Percentiles rank a stretch among this genome's conserved stretches.
Evolutionary conservation across 2,888 invertebrate species (phyloP).

Genomic region (Neuroscelio doddi): DNA sequence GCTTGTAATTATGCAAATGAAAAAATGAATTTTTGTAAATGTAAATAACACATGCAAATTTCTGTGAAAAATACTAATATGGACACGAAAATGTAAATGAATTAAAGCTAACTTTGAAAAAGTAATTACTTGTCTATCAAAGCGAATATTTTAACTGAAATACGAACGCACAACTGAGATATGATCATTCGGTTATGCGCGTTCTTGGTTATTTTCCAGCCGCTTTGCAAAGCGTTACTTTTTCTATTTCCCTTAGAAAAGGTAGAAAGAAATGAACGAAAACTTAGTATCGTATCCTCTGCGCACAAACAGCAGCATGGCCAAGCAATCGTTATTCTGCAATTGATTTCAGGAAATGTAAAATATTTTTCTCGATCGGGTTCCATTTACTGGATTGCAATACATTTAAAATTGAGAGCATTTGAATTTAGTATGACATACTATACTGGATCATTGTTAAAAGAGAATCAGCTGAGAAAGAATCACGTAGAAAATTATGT

Average conservation of each 20-base stretch:
- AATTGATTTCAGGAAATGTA: conserved; percentile 26
- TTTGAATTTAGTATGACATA: conserved; percentile 9
- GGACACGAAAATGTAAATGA: too few species aligned
- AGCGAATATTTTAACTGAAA: conserved; percentile 4
- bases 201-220: conserved; percentile 22
- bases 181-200: conserved; percentile 11
- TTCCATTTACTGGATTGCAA: conserved; percentile 22
- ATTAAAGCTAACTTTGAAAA: conserved; percentile 8
- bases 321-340: conserved; percentile 1
- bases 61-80: too few species aligned
- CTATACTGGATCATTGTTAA: background rate
- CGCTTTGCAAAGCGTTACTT: conserved; percentile 20
- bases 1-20: too few species aligned
- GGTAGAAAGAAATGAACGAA: conserved; percentile 10
- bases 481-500: too few species aligned
- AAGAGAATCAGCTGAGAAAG: too few species aligned
- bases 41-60: too few species aligned
- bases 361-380: conserved; percentile 13
- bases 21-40: too few species aligned
- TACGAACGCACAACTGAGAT: conserved; percentile 9
- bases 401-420: conserved; percentile 8
- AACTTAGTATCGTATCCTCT: conserved; percentile 14
- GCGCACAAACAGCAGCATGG: conserved; percentile 17
- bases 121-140: conserved; percentile 8
- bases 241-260: background rate